Base-by-base conservation (phyloP, 2,113 vertebrate species). In the Heliornis fulica region DNA sequence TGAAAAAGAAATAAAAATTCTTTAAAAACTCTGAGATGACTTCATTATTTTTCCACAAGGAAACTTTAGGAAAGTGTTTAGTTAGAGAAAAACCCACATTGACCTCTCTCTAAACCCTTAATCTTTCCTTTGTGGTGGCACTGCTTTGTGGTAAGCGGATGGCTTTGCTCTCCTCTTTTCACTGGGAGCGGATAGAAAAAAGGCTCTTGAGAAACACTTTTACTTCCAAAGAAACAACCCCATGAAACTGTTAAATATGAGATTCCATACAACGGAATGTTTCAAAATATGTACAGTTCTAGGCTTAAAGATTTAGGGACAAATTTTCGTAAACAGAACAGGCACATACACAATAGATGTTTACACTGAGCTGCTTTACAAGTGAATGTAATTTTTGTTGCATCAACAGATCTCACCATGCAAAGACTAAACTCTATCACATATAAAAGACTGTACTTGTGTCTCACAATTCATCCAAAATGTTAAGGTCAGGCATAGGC, bases 1-100 rank as follows among this genome's bases (percentile, higher is more conserved):
- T 98, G 98, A 98, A 99, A 98, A 98, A 98, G 98, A 98, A 98
- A 98, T 98, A 99, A 99, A 99, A 98, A 98, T 98, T 98, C 98
- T 98, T 98, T 98, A 98, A 99, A 98, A 98, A 98, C 98, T 98
- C 98, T 98, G 97, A 98, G 98, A 98, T 98, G 97, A 98, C 98
- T 98, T 98, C 98, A 98, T 98, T 98, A 98, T 98, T 98, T 98
- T 98, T 98, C 98, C 98, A 98, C 98, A 98, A 98, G 98, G 98
- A 98, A 98, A 98, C 98, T 98, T 98, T 98, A 98, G 98, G 98
- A 98, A 98, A 98, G 98, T 98, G 98, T 98, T 98, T 98, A 98
- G 98, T 98, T 98, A 98, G 98, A 98, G 98, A 98, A 98, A 98
- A 98, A 98, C 98, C 98, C 98, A 98, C 98, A 98, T 98, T 98